Base-by-base conservation (phyloP, 2,113 vertebrate species). In the Vanacampus margaritifer region DNA sequence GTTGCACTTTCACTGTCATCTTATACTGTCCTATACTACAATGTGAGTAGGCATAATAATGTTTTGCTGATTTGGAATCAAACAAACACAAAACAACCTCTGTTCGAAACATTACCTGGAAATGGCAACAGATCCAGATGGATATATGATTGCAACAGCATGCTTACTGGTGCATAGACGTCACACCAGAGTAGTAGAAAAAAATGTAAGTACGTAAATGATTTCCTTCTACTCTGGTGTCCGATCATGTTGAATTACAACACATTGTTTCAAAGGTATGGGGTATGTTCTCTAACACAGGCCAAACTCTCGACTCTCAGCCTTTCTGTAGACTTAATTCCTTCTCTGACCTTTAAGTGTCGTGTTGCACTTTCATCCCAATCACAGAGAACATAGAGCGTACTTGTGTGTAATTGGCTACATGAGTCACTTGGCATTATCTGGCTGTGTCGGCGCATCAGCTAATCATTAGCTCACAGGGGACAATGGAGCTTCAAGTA, bases 321-420 rank as follows among this genome's bases (percentile, higher is more conserved):
- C 60, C 26, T 26, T 57, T 61, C n/a, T 61, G 58, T 37, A 17
- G 36, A 63, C 74, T 75, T 67, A 82, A 86, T 85, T 75, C 72
- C 69, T 74, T 62, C 78, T 80, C 76, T 82, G 86, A 86, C 83
- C 86, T 86, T 84, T 86, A 62, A 80, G 73, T 79, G 36, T 9
- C 16, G 84, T 72, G 78, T 85, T 76, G 82, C 81, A 75, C 83
- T 88, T 77, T 82, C 50, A 58, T 70, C 58, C 39, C 32, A 67
- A 79, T 81, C 75, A 86, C 68, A 82, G 57, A 45, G 62, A 67
- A 75, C 16, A 1, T 17, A 4, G 41, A 36, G 71, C 61, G 64
- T 61, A 75, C 72, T 78, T 67, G 74, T 41, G 48, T 68, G 51
- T 86, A 78, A 89, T 86, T 86, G 79, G 68, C 60, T 73, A 69